A percentile compares a stretch with the other conserved stretches of the same genome.
Conservation (phyloP, 2,113 vertebrate genomes). For the Coptodon bakossiorum region DNA sequence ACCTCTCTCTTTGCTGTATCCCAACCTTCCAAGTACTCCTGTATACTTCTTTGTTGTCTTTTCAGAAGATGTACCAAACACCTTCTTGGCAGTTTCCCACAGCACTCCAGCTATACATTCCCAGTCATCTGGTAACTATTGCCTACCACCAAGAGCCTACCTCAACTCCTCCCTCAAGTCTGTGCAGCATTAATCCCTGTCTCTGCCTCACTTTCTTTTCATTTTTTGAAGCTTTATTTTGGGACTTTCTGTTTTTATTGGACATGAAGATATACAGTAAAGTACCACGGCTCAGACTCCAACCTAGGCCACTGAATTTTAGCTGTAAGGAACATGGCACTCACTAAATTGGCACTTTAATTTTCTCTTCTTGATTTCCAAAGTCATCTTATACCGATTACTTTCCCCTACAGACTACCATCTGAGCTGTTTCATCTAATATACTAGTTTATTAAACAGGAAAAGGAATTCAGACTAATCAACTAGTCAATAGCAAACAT, state of each 20-base stretch:
- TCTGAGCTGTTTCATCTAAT: background rate
- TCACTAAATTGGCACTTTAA: background rate
- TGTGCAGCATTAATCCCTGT: background rate
- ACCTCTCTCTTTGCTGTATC: background rate
- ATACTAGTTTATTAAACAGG: background rate
- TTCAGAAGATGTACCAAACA: background rate
- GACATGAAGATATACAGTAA: background rate
- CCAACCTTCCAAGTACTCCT: background rate
- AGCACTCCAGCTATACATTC: background rate
- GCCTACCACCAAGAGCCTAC: background rate
- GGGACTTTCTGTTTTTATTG: background rate
- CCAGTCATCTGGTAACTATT: background rate
- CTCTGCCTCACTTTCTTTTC: background rate
- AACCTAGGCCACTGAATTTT: background rate
- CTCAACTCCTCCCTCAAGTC: background rate
- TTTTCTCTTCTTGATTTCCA: background rate
- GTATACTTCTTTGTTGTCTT: background rate
- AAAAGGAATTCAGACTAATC: background rate
- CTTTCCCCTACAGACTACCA: background rate
- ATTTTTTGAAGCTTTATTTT: background rate
- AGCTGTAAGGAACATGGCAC: background rate
- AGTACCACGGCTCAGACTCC: fast-evolving
- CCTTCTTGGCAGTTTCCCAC: background rate
- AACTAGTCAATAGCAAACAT: background rate
- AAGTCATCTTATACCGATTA: background rate